Conservation (phyloP, 2,888 invertebrate species). For the Cryptus viduatorius region DNA sequence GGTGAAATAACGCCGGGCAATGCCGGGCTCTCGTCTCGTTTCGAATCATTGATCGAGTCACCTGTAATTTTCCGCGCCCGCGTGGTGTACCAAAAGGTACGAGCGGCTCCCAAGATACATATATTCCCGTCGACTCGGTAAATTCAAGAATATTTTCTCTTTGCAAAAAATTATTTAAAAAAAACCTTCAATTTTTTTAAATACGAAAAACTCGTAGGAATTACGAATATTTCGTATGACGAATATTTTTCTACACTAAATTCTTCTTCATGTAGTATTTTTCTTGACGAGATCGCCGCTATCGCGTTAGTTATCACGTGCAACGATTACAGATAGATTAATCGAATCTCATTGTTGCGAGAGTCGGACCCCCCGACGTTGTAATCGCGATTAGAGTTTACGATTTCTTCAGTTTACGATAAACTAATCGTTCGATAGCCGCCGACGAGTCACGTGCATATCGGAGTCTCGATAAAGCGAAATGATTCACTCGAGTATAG, state of each 20-base stretch:
- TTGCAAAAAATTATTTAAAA: neutral
- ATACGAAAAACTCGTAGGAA: no score
- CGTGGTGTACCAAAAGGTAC: constrained; percentile 21
- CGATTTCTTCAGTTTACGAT: neutral
- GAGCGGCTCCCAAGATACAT: neutral
- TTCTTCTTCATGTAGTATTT: neutral
- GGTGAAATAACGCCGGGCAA: constrained; percentile 35
- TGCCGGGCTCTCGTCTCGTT: constrained; percentile 45
- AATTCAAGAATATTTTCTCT: neutral
- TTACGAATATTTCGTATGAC: neutral
- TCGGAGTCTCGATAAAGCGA: constrained; percentile 9
- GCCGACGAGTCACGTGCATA: constrained; percentile 8
- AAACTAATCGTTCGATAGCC: neutral
- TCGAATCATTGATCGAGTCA: constrained; percentile 68
- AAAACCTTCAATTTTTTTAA: no score
- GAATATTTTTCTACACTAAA: neutral
- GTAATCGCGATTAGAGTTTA: neutral
- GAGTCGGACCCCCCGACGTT: neutral
- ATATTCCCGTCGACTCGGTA: neutral
- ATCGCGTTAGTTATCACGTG: neutral
- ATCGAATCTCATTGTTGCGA: neutral
- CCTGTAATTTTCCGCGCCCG: constrained; percentile 70
- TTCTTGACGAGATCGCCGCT: neutral
- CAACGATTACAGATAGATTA: neutral
- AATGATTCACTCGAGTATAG: constrained; percentile 8